Percentiles rank a stretch among this genome's conserved stretches.
Evolutionary conservation across 2,797 vertebrate species (phyloP).

Genomic region (Gastrophryne carolinensis): DNA sequence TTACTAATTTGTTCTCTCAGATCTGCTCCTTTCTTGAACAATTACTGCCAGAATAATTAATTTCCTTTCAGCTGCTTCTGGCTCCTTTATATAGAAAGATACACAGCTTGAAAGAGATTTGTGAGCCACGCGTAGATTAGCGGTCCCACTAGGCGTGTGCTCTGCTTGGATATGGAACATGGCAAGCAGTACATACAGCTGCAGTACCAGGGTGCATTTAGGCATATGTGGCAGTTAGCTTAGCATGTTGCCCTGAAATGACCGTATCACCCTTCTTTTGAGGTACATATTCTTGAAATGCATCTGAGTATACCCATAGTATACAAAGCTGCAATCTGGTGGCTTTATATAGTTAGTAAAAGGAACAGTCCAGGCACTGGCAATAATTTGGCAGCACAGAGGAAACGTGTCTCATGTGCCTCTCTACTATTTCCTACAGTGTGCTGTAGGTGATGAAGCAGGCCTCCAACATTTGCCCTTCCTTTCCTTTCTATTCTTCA

Average conservation of each 20-base stretch:
- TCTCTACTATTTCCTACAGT: too few species aligned
- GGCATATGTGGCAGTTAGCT: not conserved
- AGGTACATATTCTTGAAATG: too few species aligned
- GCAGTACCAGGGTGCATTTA: not conserved
- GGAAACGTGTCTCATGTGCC: too few species aligned
- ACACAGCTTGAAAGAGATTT: slow-evolving; percentile 52
- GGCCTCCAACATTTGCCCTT: too few species aligned
- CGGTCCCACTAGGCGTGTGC: not conserved
- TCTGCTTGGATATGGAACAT: not conserved
- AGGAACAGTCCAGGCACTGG: too few species aligned
- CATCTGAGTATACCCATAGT: too few species aligned
- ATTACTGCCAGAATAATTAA: slow-evolving; percentile 54
- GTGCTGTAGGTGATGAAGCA: too few species aligned
- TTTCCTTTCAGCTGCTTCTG: slow-evolving; percentile 53
- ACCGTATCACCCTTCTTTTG: too few species aligned
- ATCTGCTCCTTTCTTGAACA: slow-evolving; percentile 53
- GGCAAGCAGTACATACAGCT: not conserved
- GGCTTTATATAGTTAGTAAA: too few species aligned
- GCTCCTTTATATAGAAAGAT: slow-evolving; percentile 49
- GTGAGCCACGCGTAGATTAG: slow-evolving; percentile 40
- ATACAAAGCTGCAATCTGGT: too few species aligned
- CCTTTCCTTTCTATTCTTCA: too few species aligned
- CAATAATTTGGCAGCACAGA: too few species aligned
- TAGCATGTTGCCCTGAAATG: not conserved
- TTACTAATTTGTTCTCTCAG: slow-evolving; percentile 54